Conservation (phyloP, 1,140 invertebrate genomes). For the Acyrthosiphon pisum region DNA sequence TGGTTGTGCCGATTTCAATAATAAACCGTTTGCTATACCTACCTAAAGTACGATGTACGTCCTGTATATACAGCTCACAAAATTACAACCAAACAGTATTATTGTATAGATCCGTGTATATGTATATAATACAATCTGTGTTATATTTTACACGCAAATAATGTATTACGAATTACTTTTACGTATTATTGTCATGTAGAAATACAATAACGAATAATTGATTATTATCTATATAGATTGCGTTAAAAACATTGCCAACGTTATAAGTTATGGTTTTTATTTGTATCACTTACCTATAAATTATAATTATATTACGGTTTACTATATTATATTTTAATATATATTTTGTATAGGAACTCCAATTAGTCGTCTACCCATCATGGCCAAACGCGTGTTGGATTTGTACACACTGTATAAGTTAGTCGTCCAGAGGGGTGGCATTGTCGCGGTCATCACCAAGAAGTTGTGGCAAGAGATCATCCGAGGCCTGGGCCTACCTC, state of each 20-base stretch:
- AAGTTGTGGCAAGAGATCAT: constrained; percentile 99
- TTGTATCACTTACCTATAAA: no score
- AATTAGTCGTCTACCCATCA: constrained; percentile 98
- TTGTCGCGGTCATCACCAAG: constrained; percentile 99
- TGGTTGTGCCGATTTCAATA: not conserved
- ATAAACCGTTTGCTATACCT: not conserved
- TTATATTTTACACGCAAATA: not conserved
- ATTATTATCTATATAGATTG: not conserved
- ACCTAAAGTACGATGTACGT: not conserved
- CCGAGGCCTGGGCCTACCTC: constrained; percentile 97
- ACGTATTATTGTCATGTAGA: not conserved
- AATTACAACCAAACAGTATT: not conserved
- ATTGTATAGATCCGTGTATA: not conserved
- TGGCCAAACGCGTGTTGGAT: constrained; percentile 99
- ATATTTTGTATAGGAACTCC: constrained; percentile 80
- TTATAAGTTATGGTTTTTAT: no score
- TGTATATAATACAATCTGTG: no score
- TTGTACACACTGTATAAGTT: constrained; percentile 97
- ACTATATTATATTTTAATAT: not conserved
- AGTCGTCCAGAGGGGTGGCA: constrained; percentile 95
- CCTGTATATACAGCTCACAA: not conserved
- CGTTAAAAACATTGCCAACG: not conserved
- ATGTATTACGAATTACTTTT: not conserved
- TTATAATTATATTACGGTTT: not conserved
- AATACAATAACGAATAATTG: not conserved